Evolutionary conservation across 2,797 vertebrate species (phyloP).

Genomic region (Cephalopachus bancanus): DNA sequence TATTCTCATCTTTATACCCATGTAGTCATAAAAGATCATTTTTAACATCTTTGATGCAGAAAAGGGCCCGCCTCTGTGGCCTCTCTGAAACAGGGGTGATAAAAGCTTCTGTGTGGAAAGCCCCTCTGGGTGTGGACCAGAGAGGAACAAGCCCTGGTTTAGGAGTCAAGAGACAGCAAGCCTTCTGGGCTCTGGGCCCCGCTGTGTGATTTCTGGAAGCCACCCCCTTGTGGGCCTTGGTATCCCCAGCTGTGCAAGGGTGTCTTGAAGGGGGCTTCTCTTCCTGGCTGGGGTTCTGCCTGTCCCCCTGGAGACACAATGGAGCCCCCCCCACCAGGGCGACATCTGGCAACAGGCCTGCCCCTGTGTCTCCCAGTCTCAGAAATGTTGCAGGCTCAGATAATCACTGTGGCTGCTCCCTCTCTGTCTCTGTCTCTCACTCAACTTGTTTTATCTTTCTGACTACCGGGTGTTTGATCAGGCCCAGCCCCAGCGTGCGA

Average conservation of each 20-base stretch:
- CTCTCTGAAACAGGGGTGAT: rapidly evolving
- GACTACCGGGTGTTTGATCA: slow-evolving; percentile 69
- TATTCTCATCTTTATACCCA: neutral
- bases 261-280: neutral
- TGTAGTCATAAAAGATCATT: neutral
- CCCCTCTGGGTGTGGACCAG: neutral
- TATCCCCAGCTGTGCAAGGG: neutral
- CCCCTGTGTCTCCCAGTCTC: neutral
- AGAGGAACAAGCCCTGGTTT: rapidly evolving
- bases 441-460: slow-evolving; percentile 13
- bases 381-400: neutral
- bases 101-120: neutral
- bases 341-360: rapidly evolving
- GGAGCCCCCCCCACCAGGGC: neutral
- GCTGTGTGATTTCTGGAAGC: neutral
- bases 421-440: neutral
- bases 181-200: neutral
- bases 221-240: neutral
- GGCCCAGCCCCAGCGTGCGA: neutral
- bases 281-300: neutral
- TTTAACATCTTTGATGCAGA: neutral
- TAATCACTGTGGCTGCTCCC: slow-evolving; percentile 3
- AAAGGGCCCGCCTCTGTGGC: neutral
- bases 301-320: neutral
- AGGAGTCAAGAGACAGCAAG: neutral